Percentiles rank a stretch among this genome's conserved stretches.
These are phyloP conservation scores for Leptinotarsa texana DNA, from an alignment of 1,140 invertebrate species.

Conservation along the genomic window DNA sequence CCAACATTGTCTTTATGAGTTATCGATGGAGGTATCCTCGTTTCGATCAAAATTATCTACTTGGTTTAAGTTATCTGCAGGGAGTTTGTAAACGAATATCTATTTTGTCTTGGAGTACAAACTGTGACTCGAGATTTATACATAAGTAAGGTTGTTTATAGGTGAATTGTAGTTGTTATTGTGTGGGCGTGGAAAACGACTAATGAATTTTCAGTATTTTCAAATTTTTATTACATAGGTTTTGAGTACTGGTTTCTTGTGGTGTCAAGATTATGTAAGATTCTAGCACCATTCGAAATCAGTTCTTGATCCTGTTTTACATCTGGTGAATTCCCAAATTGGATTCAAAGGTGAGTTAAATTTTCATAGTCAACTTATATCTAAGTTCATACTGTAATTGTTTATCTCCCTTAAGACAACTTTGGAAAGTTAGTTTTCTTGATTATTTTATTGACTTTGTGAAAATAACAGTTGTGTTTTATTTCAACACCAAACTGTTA, in stretches of 20 bases:
- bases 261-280: conserved; percentile 46
- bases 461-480: no score
- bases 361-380: no score
- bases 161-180: conserved; percentile 27
- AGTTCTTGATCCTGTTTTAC: conserved; percentile 45
- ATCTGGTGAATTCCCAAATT: no score
- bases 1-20: neutral
- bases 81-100: conserved; percentile 42
- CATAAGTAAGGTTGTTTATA: conserved; percentile 38
- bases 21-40: neutral
- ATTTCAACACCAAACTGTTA: no score
- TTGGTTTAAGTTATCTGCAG: conserved; percentile 40
- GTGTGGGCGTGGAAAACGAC: conserved; percentile 20
- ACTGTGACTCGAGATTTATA: conserved; percentile 42
- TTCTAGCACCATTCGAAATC: conserved; percentile 54
- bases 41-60: conserved; percentile 34
- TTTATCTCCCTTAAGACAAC: no score
- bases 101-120: conserved; percentile 44
- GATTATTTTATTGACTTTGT: no score
- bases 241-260: conserved; percentile 56
- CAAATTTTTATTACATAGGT: conserved; percentile 13
- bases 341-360: no score
- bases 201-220: conserved; percentile 3
- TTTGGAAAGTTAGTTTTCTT: no score
- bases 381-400: no score